Base-by-base conservation (phyloP, 2,113 vertebrate genomes). In the Colossoma macropomum region DNA sequence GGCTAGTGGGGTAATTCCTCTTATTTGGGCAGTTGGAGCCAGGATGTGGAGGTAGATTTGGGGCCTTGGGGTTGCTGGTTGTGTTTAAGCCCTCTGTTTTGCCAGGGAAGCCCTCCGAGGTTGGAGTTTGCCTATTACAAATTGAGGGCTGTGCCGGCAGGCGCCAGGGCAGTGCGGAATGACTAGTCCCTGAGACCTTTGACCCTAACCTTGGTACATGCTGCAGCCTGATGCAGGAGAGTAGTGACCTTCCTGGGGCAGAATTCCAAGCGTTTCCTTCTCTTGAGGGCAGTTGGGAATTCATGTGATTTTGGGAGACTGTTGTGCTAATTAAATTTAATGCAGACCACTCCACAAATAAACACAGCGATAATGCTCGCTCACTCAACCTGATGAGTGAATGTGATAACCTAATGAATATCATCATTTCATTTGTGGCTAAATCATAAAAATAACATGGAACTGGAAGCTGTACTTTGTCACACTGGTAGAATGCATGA, bases 151-250 rank as follows among this genome's bases (percentile, higher is more conserved):
- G 90, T 92, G 92, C 89, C 87, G 92, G 86, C 90, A 95, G 95
- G 95, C 95, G 94, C 96, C 95, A 96, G 93, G 87, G 91, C 91
- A 93, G 91, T 90, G 91, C 89, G 70, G 89, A 94, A 93, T 91
- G 92, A 95, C 92, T 72, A 32, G 90, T 86, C 92, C 89, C 83
- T 88, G 81, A 92, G 91, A 94, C 94, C 95, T 95, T 92, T 96
- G 93, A 96, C 95, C 95, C 83, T 87, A 87, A 89, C 92, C 89
- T 88, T 86, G 76, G 85, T 70, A 90, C 90, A 90, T 90, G 90
- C 82, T 86, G 82, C 92, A 93, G 92, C 92, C 90, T 88, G 75
- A 87, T 85, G 88, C 90, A 92, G 89, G 88, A 88, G 87, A 92
- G 87, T 74, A 77, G 88, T 94, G 92, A 94, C 93, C 94, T 94